Evolutionary conservation across 2,113 vertebrate species (phyloP).

Genomic region (Lycocorax pyrrhopterus): DNA sequence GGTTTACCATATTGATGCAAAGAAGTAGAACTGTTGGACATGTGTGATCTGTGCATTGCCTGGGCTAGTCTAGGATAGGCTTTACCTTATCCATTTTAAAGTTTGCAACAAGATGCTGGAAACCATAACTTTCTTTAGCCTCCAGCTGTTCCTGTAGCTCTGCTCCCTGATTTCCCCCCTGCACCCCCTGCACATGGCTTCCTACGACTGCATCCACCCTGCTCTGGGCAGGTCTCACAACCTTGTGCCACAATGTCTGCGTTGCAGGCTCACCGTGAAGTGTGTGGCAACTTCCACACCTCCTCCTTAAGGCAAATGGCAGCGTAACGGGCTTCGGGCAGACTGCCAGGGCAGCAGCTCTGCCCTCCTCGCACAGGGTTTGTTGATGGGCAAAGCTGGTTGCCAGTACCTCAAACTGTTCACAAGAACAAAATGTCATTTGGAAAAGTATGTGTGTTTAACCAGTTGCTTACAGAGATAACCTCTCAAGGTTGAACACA

Average conservation of each 20-base stretch:
- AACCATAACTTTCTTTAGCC: background rate
- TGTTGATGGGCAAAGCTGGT: background rate
- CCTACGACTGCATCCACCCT: background rate
- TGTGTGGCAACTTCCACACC: background rate
- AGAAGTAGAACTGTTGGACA: background rate
- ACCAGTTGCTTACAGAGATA: background rate
- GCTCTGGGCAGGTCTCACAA: background rate
- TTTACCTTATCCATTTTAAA: background rate
- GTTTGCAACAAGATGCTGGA: background rate
- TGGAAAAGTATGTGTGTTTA: background rate
- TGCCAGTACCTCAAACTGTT: background rate
- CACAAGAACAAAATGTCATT: background rate
- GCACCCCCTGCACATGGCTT: accelerated
- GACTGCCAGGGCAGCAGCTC: background rate
- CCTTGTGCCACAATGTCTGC: background rate
- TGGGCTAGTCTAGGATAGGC: background rate
- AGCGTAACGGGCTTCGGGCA: background rate
- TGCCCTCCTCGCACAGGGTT: background rate
- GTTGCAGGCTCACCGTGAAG: background rate
- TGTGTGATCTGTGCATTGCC: background rate
- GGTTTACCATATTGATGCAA: background rate
- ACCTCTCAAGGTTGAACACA: background rate
- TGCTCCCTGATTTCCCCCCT: background rate
- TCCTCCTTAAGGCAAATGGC: background rate
- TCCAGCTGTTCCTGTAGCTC: background rate